Evolutionary conservation across 92 coral and sea anemone genomes (phyloP).

Genomic region (Siderastrea radians): DNA sequence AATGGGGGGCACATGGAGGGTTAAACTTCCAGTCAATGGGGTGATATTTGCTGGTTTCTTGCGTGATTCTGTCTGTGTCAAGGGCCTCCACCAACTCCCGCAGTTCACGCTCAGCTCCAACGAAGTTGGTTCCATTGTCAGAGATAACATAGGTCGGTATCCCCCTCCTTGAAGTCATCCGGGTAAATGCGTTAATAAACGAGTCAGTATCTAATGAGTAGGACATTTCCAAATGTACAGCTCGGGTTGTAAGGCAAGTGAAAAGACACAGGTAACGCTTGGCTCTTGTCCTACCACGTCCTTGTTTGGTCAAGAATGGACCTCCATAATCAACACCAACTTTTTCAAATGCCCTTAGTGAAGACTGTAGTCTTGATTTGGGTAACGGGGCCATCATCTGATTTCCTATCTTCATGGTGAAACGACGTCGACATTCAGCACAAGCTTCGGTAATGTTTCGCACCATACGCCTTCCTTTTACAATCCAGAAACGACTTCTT

Average conservation of each 20-base stretch:
- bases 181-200: slow-evolving; percentile 64
- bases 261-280: slow-evolving; percentile 71
- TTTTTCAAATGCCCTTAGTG: slow-evolving; percentile 56
- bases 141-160: slow-evolving; percentile 44
- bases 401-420: slow-evolving; percentile 30
- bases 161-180: slow-evolving; percentile 63
- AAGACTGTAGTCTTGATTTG: slow-evolving; percentile 33
- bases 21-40: slow-evolving; percentile 62
- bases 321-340: slow-evolving; percentile 63
- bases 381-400: slow-evolving; percentile 70
- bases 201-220: slow-evolving; percentile 42
- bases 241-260: slow-evolving; percentile 68
- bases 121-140: slow-evolving; percentile 73
- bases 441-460: slow-evolving; percentile 37
- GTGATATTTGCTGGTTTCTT: slow-evolving; percentile 30
- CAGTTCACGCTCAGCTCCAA: slow-evolving; percentile 57
- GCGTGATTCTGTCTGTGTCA: slow-evolving; percentile 31
- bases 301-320: slow-evolving; percentile 65
- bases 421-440: slow-evolving; percentile 55
- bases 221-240: slow-evolving; percentile 54
- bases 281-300: slow-evolving; percentile 50
- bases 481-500: slow-evolving; percentile 41
- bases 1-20: slow-evolving; percentile 61
- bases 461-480: slow-evolving; percentile 46
- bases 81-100: slow-evolving; percentile 24